Evolutionary conservation across 2,797 vertebrate genomes (phyloP).

Genomic region (Coccyzus lansbergi): DNA sequence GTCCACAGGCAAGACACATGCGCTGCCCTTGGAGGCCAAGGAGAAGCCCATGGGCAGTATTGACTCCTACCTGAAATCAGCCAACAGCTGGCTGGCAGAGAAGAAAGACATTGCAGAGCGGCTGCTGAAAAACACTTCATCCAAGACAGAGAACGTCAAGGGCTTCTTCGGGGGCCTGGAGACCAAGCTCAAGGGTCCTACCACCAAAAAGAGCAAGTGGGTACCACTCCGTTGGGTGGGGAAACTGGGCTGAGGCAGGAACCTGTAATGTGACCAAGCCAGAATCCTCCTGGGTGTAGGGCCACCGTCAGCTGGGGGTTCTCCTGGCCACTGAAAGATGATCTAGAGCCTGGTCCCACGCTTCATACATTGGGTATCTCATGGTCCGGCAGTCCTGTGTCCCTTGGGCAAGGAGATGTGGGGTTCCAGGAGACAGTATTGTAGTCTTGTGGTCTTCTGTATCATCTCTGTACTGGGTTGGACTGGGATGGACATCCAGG

Average conservation of each 20-base stretch:
- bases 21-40: conserved; percentile 84
- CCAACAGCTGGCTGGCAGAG: conserved; percentile 92
- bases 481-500: neutral
- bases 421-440: neutral
- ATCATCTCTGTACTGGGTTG: accelerated
- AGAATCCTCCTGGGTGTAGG: neutral
- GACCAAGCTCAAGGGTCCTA: conserved; percentile 88
- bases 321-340: accelerated
- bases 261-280: accelerated
- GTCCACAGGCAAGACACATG: conserved; percentile 82
- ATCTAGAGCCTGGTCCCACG: neutral
- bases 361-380: neutral
- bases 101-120: conserved; percentile 92
- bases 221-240: neutral
- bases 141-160: conserved; percentile 86
- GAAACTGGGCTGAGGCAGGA: neutral
- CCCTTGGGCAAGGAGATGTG: accelerated
- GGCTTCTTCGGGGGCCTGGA: conserved; percentile 94
- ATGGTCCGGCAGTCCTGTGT: accelerated
- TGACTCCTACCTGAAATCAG: conserved; percentile 89
- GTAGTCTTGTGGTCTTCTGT: neutral
- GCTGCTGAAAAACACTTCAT: conserved; percentile 88
- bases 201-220: conserved; percentile 82
- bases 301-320: neutral
- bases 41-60: conserved; percentile 81